Conservation (phyloP, 2,797 vertebrate genomes). For the Ambastaia sidthimunki region DNA sequence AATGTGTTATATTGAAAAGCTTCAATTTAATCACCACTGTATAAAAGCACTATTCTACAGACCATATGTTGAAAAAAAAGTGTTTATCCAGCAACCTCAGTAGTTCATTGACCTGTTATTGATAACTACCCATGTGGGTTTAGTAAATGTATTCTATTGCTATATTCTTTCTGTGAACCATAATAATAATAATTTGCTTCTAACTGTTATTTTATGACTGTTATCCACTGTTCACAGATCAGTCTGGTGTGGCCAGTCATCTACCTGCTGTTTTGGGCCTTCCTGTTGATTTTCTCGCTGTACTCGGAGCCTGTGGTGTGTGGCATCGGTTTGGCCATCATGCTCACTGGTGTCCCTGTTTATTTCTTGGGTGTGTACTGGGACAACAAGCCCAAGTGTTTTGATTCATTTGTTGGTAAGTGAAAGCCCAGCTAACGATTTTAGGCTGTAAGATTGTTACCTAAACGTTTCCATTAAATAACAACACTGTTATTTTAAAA, state of each 20-base stretch:
- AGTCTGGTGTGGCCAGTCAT: constrained; percentile 88
- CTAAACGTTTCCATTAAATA: no score
- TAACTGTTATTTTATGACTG: no score
- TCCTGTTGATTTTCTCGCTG: constrained; percentile 91
- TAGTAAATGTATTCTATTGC: not conserved
- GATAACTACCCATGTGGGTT: not conserved
- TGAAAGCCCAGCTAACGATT: constrained; percentile 5
- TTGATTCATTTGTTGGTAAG: constrained; percentile 84
- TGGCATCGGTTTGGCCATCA: constrained; percentile 91
- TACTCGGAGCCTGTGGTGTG: constrained; percentile 93
- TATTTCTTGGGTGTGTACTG: constrained; percentile 93
- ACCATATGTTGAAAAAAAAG: not conserved
- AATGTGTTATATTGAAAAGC: not conserved
- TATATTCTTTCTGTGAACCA: not conserved
- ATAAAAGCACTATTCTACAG: not conserved
- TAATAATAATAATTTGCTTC: not conserved
- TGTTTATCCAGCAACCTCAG: not conserved
- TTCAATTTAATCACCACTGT: not conserved
- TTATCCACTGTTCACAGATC: constrained; percentile 71
- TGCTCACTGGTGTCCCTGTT: constrained; percentile 90
- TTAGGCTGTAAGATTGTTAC: no score
- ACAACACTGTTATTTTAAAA: no score
- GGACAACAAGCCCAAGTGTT: constrained; percentile 88
- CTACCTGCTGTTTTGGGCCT: constrained; percentile 94
- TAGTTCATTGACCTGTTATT: not conserved